Conservation (phyloP, 1,140 invertebrate species). For the Calliopsis andreniformis region DNA sequence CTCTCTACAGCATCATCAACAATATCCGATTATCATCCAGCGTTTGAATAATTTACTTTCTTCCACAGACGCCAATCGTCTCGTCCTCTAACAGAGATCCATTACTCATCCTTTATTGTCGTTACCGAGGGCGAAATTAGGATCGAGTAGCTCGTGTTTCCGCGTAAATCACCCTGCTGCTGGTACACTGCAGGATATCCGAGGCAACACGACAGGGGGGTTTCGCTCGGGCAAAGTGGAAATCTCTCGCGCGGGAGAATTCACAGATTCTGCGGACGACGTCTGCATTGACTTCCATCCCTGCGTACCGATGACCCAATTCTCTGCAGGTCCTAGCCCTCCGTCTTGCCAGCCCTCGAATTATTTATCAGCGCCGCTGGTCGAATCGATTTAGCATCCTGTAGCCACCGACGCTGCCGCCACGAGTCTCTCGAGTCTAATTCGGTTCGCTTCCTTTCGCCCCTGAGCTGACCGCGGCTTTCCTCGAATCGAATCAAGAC, state of each 20-base stretch:
- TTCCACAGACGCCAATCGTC: not conserved
- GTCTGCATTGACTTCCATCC: conserved; percentile 59
- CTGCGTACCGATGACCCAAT: conserved; percentile 56
- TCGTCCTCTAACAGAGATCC: not conserved
- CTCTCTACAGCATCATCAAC: conserved; percentile 24
- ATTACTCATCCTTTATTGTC: conserved; percentile 52
- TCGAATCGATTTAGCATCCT: conserved; percentile 57
- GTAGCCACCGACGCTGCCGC: conserved; percentile 2
- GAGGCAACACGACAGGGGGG: not conserved
- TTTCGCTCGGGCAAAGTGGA: not conserved
- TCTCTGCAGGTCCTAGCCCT: conserved; percentile 28
- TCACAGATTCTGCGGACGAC: conserved; percentile 47
- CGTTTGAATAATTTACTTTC: conserved; percentile 33
- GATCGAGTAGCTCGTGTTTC: conserved; percentile 8
- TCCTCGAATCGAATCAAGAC: conserved; percentile 7
- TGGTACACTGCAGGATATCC: not conserved
- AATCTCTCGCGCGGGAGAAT: conserved; percentile 8
- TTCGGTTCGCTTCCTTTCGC: not conserved
- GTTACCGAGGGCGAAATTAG: not conserved
- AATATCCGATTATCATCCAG: conserved; percentile 17
- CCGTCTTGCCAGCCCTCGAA: conserved; percentile 35
- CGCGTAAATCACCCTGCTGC: conserved; percentile 7
- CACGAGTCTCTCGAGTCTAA: not conserved
- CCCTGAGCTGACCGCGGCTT: too few relatives aligned
- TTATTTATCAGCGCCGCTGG: conserved; percentile 56